Conservation (phyloP, 2,888 invertebrate species). For the Platycheirus rosarum region DNA sequence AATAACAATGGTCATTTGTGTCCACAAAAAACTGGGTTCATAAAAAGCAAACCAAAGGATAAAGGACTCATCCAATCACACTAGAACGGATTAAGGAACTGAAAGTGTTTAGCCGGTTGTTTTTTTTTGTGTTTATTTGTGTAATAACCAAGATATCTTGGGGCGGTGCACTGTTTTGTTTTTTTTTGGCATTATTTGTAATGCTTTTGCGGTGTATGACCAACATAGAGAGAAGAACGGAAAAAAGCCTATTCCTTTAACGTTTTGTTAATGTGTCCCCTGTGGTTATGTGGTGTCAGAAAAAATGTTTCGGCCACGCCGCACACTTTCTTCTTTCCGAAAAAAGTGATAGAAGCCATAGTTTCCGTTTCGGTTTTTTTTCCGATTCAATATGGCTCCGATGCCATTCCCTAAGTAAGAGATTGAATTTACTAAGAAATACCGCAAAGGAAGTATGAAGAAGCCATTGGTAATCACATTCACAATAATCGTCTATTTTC, state of each 20-base stretch:
- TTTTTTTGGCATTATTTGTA: conserved; percentile 12
- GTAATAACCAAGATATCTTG: conserved; percentile 52
- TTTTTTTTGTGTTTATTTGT: conserved; percentile 36
- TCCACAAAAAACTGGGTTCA: conserved; percentile 18
- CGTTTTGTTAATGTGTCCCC: conserved; percentile 42
- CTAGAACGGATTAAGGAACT: conserved; percentile 58
- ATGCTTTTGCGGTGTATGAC: conserved; percentile 32
- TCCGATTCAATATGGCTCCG: conserved; percentile 2
- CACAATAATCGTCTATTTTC: conserved; percentile 62
- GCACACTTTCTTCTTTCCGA: neutral
- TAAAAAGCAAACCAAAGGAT: conserved; percentile 8
- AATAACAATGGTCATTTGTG: conserved; percentile 50
- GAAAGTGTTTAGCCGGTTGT: conserved; percentile 23
- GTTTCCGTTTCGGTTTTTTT: conserved; percentile 3
- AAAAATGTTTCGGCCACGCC: conserved; percentile 29
- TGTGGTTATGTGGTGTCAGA: conserved; percentile 50
- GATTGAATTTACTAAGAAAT: conserved; percentile 29
- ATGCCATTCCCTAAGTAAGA: conserved; percentile 34
- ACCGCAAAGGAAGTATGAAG: conserved; percentile 48
- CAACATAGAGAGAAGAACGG: conserved; percentile 16
- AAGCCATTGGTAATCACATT: conserved; percentile 64
- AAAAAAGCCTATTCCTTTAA: conserved; percentile 42
- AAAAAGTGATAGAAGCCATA: neutral
- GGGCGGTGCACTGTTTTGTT: conserved; percentile 34
- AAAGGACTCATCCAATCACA: conserved; percentile 52